phyloP scores from a whole-genome alignment of 2,888 invertebrate species.

The Eupithecia vulgata region DNA sequence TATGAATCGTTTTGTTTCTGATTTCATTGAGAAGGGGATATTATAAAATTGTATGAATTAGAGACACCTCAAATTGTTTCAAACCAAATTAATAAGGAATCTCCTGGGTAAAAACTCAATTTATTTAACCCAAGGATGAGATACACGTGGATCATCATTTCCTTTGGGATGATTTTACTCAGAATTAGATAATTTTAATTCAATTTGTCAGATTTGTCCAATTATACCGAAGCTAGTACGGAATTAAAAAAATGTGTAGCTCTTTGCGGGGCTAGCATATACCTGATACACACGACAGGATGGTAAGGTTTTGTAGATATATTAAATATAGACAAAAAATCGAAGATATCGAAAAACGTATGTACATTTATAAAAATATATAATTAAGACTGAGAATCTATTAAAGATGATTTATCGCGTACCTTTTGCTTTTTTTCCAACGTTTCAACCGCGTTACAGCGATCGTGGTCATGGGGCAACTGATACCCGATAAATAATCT shows the following conservation, averaged over 20 bases:
- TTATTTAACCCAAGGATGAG: conserved; percentile 36
- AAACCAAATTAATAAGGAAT: conserved; percentile 31
- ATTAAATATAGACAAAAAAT: too few species aligned
- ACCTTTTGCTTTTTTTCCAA: too few species aligned
- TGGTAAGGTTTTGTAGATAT: too few species aligned
- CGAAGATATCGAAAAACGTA: too few species aligned
- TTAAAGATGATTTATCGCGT: too few species aligned
- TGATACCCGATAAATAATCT: too few species aligned
- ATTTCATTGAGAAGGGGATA: background rate
- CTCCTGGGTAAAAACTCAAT: conserved; percentile 35
- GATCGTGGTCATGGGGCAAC: too few species aligned
- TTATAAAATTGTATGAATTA: conserved; percentile 6
- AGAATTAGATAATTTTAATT: conserved; percentile 43
- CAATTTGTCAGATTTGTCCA: conserved; percentile 34
- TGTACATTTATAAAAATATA: too few species aligned
- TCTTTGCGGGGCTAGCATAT: background rate
- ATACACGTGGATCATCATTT: conserved; percentile 17
- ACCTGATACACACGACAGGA: too few species aligned
- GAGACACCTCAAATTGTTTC: conserved; percentile 10
- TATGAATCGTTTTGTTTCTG: conserved; percentile 3
- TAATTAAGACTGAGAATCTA: too few species aligned
- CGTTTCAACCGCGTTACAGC: too few species aligned
- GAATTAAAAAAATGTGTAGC: background rate
- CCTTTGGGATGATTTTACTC: conserved; percentile 45
- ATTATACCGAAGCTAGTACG: conserved; percentile 27